Conservation (phyloP, 1,140 invertebrate species). For the Grapholita molesta region DNA sequence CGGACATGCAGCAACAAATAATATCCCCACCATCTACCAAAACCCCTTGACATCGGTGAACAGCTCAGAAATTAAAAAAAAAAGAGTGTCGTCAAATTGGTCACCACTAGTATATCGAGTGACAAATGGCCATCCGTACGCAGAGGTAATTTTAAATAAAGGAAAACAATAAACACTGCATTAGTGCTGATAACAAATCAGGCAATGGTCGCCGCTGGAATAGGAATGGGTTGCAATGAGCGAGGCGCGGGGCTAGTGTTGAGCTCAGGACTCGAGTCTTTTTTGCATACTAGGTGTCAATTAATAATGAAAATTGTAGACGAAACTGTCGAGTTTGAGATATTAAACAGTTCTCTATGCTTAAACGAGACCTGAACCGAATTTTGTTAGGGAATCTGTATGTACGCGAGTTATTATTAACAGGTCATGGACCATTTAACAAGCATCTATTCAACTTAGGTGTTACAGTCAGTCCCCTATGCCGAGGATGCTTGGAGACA, state of each 20-base stretch:
- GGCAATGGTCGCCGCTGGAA: conserved; percentile 29
- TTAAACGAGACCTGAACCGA: too few species aligned
- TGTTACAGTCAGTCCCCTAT: too few species aligned
- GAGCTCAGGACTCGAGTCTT: neutral
- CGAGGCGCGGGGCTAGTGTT: conserved; percentile 25
- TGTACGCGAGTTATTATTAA: too few species aligned
- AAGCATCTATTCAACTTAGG: too few species aligned
- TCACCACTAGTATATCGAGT: neutral
- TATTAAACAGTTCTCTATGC: too few species aligned
- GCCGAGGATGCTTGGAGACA: too few species aligned
- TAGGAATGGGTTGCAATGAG: conserved; percentile 43
- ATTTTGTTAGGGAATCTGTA: too few species aligned
- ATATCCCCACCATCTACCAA: neutral
- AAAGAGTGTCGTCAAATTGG: neutral
- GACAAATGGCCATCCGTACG: conserved; percentile 1
- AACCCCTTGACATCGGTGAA: neutral
- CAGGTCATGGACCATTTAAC: too few species aligned
- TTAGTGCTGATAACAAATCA: conserved; percentile 47
- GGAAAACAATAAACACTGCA: conserved; percentile 38
- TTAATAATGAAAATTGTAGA: too few species aligned
- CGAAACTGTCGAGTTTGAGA: too few species aligned
- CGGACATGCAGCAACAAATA: neutral
- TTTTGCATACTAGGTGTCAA: neutral
- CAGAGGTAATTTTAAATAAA: neutral
- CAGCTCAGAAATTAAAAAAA: neutral